Conservation (phyloP, 2,797 vertebrate genomes). For the Hyperoplus immaculatus region DNA sequence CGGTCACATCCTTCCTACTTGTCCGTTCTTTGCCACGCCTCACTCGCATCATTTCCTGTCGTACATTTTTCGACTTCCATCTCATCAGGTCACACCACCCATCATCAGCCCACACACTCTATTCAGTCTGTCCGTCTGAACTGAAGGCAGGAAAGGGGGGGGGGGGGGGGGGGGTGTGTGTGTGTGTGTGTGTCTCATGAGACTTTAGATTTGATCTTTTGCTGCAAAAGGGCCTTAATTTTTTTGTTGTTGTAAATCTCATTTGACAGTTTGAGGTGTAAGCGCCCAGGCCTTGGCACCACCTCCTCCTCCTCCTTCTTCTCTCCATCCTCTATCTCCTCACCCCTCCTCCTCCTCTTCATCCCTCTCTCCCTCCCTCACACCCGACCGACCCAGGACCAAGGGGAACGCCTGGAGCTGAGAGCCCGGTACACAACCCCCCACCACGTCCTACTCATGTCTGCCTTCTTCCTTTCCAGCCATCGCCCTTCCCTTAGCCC, state of each 20-base stretch:
- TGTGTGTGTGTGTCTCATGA: conserved; percentile 2
- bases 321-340: conserved; percentile 59
- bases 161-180: not conserved
- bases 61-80: conserved; percentile 47
- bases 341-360: conserved; percentile 42
- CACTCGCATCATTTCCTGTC: conserved; percentile 61
- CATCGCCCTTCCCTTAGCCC: conserved; percentile 68
- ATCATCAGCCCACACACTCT: conserved; percentile 30
- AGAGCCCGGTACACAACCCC: conserved; percentile 86
- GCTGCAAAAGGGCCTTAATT: conserved; percentile 49
- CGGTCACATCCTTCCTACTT: conserved; percentile 45
- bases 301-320: conserved; percentile 75
- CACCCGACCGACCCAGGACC: conserved; percentile 84
- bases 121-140: conserved; percentile 35
- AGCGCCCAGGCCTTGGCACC: conserved; percentile 76
- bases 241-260: conserved; percentile 84
- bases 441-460: conserved; percentile 43
- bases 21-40: conserved; percentile 28
- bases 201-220: conserved; percentile 37
- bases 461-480: conserved; percentile 48
- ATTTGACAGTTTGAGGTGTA: conserved; percentile 95
- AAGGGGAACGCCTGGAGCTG: conserved; percentile 86
- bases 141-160: conserved; percentile 10
- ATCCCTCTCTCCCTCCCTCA: conserved; percentile 69
- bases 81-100: conserved; percentile 53